Evolutionary conservation across 2,113 vertebrate genomes (phyloP).

Genomic region (Mionectes macconnelli): DNA sequence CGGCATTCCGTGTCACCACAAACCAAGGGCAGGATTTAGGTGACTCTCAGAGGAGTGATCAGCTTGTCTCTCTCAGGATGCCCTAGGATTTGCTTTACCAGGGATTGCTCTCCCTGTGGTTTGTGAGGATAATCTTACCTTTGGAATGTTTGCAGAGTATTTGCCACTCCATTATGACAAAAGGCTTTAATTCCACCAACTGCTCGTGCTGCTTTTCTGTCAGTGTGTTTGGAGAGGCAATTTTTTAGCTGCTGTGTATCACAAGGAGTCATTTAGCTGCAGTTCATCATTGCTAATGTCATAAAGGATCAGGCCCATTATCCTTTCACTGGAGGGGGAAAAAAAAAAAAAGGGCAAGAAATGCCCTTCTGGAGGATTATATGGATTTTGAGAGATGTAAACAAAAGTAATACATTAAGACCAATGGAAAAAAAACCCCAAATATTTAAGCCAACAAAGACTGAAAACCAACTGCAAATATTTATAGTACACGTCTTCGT

Average conservation of each 20-base stretch:
- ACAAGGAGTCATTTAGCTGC: neutral
- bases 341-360: neutral
- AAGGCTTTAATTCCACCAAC: neutral
- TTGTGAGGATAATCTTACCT: slow-evolving; percentile 7
- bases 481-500: neutral
- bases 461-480: neutral
- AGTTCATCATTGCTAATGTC: neutral
- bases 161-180: neutral
- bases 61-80: neutral
- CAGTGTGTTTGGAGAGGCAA: neutral
- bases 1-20: neutral
- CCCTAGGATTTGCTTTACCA: neutral
- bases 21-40: neutral
- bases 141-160: neutral
- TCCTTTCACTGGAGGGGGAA: neutral
- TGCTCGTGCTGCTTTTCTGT: neutral
- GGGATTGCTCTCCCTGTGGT: neutral
- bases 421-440: neutral
- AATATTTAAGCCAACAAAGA: neutral
- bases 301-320: neutral
- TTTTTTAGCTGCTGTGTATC: neutral
- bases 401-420: neutral
- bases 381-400: neutral
- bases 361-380: neutral
- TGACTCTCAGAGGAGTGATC: neutral